Evolutionary conservation across 2,797 vertebrate species (phyloP).

Genomic region (Macropus fuliginosus): DNA sequence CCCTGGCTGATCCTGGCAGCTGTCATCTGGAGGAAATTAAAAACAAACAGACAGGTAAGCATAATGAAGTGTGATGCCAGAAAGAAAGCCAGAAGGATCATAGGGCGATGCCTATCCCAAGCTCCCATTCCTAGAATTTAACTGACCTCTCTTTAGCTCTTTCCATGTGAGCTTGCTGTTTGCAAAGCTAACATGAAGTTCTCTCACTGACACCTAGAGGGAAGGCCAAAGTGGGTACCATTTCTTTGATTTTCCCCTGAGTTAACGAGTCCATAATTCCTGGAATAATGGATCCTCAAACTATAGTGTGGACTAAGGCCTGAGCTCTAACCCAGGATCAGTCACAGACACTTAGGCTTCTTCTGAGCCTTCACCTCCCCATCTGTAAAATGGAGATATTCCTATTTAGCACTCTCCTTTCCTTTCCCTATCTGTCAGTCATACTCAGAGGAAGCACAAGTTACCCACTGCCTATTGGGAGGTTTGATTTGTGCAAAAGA

Average conservation of each 20-base stretch:
- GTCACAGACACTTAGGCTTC: not conserved
- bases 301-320: not conserved
- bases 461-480: fast-evolving
- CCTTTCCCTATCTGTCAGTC: not conserved
- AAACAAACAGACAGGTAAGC: fast-evolving
- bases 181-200: not conserved
- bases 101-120: fast-evolving
- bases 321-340: not conserved
- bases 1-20: conserved; percentile 96
- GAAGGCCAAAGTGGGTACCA: not conserved
- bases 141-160: not conserved
- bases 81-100: fast-evolving
- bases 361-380: not conserved
- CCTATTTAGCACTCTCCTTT: too few relatives aligned
- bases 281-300: not conserved
- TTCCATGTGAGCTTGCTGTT: not conserved
- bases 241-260: not conserved
- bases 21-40: conserved; percentile 89
- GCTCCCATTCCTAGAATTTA: not conserved
- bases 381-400: not conserved
- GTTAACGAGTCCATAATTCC: not conserved
- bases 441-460: not conserved
- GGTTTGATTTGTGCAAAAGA: not conserved
- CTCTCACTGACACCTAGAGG: not conserved
- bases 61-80: not conserved